Base-by-base conservation (phyloP, 2,797 vertebrate species). In the Chromis chromis region DNA sequence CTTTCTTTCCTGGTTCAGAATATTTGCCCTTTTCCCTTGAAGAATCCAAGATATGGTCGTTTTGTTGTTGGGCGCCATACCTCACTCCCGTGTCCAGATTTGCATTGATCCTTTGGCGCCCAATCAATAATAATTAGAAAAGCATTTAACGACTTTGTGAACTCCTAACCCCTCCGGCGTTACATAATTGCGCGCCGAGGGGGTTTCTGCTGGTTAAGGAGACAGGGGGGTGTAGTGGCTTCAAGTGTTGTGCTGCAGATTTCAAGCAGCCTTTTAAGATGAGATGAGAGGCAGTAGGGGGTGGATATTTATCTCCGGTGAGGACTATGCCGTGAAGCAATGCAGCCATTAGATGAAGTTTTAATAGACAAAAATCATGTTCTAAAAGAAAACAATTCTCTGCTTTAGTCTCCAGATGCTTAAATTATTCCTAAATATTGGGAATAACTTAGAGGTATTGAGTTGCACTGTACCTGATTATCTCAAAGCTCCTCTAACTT, bases 91-190 rank as follows among this genome's bases (percentile, higher is more conserved):
- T 62, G 61, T 67, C 61, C 46, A 79, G 68, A 86, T 91, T 85
- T 86, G 78, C 87, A 92, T 92, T 40, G 88, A 94, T 90, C 74
- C 69, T 66, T 16, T 1, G 14, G 49, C 5, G 40, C 77, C 56
- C 79, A 83, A 93, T 94, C 93, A 88, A 93, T 93, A 93, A 91
- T 92, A 92, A 94, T 93, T 93, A 93, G 83, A 93, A 93, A 91
- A 90, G 77, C 87, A 71, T 92, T 92, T 92, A 92, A 92, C 86
- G 88, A 90, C 86, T 91, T 75, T 88, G 89, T 89, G 91, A 93
- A 92, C 92, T 88, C 61, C 68, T 90, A 74, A 91, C 91, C 90
- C 90, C 74, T 36, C 66, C 50, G 61, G 81, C 83, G 88, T 89
- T 87, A 65, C 82, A 81, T 85, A 88, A 93, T 87, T 86, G 75